Evolutionary conservation across 2,888 invertebrate genomes (phyloP), one percentile per base, ranked within the genome.

Genomic region (Parthenolecanium corni): DNA sequence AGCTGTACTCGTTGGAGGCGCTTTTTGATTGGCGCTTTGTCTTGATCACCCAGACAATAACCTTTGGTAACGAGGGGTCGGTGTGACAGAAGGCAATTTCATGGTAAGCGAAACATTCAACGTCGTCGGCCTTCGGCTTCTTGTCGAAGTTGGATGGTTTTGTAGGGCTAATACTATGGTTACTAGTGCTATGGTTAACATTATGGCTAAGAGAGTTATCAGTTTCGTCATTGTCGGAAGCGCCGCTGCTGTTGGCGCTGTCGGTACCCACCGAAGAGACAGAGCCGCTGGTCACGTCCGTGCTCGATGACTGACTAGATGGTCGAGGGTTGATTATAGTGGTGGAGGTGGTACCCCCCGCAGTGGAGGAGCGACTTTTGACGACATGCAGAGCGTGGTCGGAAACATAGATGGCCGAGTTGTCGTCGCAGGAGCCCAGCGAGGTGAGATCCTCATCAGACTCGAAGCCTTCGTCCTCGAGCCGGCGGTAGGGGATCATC

Each of bases 391-490:
- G 25, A 0, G 46, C 57, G 46, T 57, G 57, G 23, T 57, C 57
- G 1, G 57, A 57, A 18, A 62, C 62, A 25, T 67, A 68, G 40
- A 67, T 67, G 47, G 66, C 66, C 49, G 62, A 66, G 12, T 66
- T 65, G 36, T 67, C 67, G 21, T 69, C 69, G 58, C 66, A 67
- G 12, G 66, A 66, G n/a, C 67, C 66, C 18, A 67, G 56, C 20
- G 70, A 68, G 5, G 66, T 70, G 62, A 73, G 71, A 67, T 72
- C 74, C 36, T 65, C 72, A 64, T 74, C 74, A 68, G 74, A 74
- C 68, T 71, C 72, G 66, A 74, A 74, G 70, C 68, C 68, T 47
- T 68, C 68, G 64, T 68, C 68, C 40, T 68, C 68, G 5, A 57
- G 64, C 24, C 66, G 63, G 2, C 65, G 65, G 23, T 61, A 56